A percentile compares a stretch with the other conserved stretches of the same genome.
Conservation (phyloP, 2,797 vertebrate genomes). For the Malurus leucopterus region DNA sequence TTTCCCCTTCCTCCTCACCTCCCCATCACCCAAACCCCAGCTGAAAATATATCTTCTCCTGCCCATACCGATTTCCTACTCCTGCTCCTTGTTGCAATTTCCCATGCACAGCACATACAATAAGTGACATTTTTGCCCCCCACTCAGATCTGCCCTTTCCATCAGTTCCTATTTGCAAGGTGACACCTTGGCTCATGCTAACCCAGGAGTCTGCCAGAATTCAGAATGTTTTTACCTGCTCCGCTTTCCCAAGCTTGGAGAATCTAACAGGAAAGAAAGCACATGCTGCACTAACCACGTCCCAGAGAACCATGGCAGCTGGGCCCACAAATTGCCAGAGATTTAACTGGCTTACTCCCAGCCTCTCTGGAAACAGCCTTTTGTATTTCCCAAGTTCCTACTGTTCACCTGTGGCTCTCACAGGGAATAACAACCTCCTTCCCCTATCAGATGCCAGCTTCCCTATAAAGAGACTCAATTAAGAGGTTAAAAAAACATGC, state of each 20-base stretch:
- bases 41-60: not conserved
- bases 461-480: not conserved
- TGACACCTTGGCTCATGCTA: not conserved
- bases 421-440: not conserved
- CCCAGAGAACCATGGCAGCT: not conserved
- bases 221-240: accelerated
- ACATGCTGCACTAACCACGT: not conserved
- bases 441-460: not conserved
- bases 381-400: not conserved
- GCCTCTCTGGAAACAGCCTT: not conserved
- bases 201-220: not conserved
- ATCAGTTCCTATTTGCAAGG: not conserved
- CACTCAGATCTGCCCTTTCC: not conserved
- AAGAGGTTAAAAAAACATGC: not conserved
- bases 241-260: not conserved
- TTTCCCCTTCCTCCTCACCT: not conserved
- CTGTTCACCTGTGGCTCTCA: not conserved
- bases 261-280: not conserved
- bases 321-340: not conserved
- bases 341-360: not conserved
- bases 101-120: not conserved
- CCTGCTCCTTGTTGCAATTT: not conserved
- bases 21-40: not conserved
- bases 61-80: accelerated
- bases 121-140: not conserved